Evolutionary conservation across 1,140 invertebrate genomes (phyloP), one percentile per base, ranked within the genome.

Genomic region (Brachionus asplanchnoidis): DNA sequence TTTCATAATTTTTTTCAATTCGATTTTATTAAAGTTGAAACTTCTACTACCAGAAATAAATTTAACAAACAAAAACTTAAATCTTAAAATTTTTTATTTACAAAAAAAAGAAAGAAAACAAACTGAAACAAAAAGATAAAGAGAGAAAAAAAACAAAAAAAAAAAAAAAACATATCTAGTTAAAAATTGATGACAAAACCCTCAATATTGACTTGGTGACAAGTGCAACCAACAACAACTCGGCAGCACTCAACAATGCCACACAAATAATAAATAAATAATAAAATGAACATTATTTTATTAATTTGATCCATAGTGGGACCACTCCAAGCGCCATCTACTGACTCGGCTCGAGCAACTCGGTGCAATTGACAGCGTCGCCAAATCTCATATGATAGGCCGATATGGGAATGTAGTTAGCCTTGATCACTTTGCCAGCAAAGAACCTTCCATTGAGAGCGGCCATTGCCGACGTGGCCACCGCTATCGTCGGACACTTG

Each of bases 371-470:
- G 36, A 20, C 68, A 0, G 83, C 28, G 11, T 73, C 83, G 7
- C 42, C 66, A 65, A 84, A 84, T 50, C 11, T 42, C 66, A 40
- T 32, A 7, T 75, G 83, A 75, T 84, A 84, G 11, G 20, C 17
- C 9, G 28, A n/a, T 14, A 77, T 73, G 26, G 83, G 83, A 53
- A 84, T 73, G 40, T 84, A 84, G 73, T 14, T 84, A 2, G 53
- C 83, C 32, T 73, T 36, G 32, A 84, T 53, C 0, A 73, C 26
- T 20, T 66, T 73, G 20, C 82, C 79, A 7, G 84, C 44, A 56
- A 99, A 99, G 94, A 95, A 99, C 85, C 98, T 91, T 2, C 98
- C 98, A 90, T 99, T 97, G 17, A 99, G 91, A 1, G 95, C 94
- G 90, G 96, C 97, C 0, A 99, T 97, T 0, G 97, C 95, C 3